Conservation (phyloP, 2,113 vertebrate genomes). For the Galbula dea region DNA sequence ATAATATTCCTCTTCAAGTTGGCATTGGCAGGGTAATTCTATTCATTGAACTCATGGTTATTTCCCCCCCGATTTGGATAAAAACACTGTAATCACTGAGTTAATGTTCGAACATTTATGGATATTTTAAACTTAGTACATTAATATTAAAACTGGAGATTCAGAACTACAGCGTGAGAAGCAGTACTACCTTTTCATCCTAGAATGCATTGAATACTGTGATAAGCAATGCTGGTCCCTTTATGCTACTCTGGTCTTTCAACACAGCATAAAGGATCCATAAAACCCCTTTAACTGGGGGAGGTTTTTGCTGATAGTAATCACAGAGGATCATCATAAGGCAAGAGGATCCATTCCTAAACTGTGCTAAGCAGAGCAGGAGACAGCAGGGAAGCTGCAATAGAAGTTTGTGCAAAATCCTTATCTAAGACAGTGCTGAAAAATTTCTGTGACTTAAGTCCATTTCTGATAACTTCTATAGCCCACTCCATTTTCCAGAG, state of each 20-base stretch:
- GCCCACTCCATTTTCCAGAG: not conserved
- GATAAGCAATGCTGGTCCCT: constrained; percentile 60
- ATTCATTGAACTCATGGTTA: not conserved
- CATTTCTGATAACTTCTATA: not conserved
- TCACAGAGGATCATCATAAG: not conserved
- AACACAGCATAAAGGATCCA: constrained; percentile 66
- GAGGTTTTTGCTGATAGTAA: not conserved
- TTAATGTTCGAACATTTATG: not conserved
- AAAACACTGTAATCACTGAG: not conserved
- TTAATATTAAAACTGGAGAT: not conserved
- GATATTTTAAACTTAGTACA: constrained; percentile 1
- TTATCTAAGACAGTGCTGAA: not conserved
- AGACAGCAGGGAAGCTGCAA: not conserved
- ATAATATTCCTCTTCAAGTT: not conserved
- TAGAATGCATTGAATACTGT: constrained; percentile 16
- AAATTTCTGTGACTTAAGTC: not conserved
- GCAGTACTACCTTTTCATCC: constrained; percentile 1
- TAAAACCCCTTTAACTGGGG: not conserved
- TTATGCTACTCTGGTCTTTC: constrained; percentile 65
- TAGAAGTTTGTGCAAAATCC: not conserved
- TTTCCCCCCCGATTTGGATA: not conserved
- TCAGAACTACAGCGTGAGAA: not conserved
- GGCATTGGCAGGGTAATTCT: not conserved
- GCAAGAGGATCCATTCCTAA: not conserved
- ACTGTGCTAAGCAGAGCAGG: not conserved